Evolutionary conservation across 2,888 invertebrate species (phyloP), one percentile per base, ranked within the genome.

Genomic region (Adelognathus sp.): DNA sequence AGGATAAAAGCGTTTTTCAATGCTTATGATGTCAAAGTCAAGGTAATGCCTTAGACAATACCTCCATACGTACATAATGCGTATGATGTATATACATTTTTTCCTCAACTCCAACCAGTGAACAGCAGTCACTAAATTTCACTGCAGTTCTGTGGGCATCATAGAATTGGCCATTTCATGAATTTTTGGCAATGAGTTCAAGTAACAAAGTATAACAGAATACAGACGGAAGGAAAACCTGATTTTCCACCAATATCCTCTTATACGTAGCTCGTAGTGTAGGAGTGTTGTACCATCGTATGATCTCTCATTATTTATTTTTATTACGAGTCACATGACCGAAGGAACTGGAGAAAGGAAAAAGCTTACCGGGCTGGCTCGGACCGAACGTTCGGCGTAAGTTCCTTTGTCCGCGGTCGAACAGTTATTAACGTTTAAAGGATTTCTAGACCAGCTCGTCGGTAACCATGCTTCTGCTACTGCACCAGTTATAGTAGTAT

Each of bases 381-480:
- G 41, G 18, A n/a, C 36, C 16, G 66, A 3, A 24, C 29, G 14
- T 9, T 18, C 18, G 18, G 63, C 21, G 56, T 52, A 71, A 71
- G 52, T 29, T 39, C 29, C 61, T 31, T 71, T 71, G 36, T 58
- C 52, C 29, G 52, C 52, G 66, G 66, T 74, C 74, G 50, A 74
- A 39, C 66, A 67, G 74, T 66, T 74, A 74, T 67, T 67, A 67
- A 60, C 74, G 74, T 74, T 67, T 74, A 67, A 74, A 74, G 74
- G 67, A 74, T 74, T 67, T 60, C 74, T 67, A 52, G 74, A 67
- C 50, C 66, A 56, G 39, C 24, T 58, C 52, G 21, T 52, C 31
- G 41, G 41, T 60, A 46, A 50, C 60, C 29, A 39, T 29, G 39
- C 24, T 36, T 29, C 61, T 27, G 16, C 18, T 7, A 9, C 39